Evolutionary conservation across 2,797 vertebrate genomes (phyloP).

Genomic region (Eospalax fontanierii): DNA sequence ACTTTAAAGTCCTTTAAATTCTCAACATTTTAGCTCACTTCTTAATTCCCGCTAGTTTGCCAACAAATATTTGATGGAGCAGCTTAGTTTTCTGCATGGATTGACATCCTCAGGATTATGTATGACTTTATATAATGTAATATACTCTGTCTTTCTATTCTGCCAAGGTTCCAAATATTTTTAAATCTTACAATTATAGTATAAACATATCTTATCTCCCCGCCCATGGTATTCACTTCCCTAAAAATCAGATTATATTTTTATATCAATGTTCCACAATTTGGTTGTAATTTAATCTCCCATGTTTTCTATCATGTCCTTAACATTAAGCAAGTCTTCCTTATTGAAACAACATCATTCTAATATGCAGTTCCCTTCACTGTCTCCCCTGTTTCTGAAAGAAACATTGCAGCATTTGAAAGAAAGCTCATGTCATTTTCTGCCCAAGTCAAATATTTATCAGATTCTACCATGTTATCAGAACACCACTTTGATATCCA

Average conservation of each 20-base stretch:
- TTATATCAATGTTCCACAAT: background rate
- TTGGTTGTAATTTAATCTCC: background rate
- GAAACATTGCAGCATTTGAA: constrained; percentile 37
- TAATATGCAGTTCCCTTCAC: background rate
- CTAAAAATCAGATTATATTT: constrained; percentile 7
- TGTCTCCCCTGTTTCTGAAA: constrained; percentile 13
- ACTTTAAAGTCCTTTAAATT: background rate
- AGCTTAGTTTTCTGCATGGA: background rate
- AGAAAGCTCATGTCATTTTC: constrained; percentile 41
- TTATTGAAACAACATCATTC: constrained; percentile 30
- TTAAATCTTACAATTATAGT: constrained; percentile 17
- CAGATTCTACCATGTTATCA: constrained; percentile 5
- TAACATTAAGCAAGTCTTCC: background rate
- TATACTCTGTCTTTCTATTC: background rate
- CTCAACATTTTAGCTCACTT: constrained; percentile 40
- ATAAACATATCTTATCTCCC: background rate
- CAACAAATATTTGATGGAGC: background rate
- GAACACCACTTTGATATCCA: background rate
- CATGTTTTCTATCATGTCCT: background rate
- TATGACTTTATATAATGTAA: background rate
- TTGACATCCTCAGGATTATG: background rate
- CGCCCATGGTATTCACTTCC: constrained; percentile 11
- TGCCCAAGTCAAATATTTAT: constrained; percentile 11
- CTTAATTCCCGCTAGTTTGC: background rate
- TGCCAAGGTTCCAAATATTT: background rate